These are phyloP conservation scores for Nasonovia ribisnigri DNA, from an alignment of 2,888 invertebrate species.

Conservation along the genomic window DNA sequence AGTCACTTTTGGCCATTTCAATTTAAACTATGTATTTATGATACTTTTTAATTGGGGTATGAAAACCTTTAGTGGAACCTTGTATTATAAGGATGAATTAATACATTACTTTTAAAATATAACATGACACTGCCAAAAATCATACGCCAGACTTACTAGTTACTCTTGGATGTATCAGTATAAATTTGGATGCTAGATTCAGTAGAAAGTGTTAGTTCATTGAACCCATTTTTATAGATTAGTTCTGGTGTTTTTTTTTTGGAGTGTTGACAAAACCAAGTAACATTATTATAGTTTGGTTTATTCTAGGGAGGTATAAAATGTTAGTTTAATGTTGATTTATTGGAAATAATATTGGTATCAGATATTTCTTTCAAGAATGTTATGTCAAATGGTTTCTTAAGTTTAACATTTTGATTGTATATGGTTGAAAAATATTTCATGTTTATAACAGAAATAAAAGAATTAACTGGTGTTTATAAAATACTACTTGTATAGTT, in stretches of 20 bases:
- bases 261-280: not conserved
- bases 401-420: not conserved
- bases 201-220: not conserved
- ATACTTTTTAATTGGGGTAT: not conserved
- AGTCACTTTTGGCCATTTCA: not conserved
- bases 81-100: not conserved
- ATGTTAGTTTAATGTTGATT: not conserved
- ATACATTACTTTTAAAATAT: not conserved
- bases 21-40: not conserved
- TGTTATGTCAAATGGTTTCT: not conserved
- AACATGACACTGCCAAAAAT: not conserved
- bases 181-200: not conserved
- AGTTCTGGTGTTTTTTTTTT: not conserved
- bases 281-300: not conserved
- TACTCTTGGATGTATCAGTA: not conserved
- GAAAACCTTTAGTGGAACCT: not conserved
- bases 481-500: not conserved
- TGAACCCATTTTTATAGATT: not conserved
- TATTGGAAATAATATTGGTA: not conserved
- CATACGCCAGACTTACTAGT: not conserved
- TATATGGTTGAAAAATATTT: not conserved
- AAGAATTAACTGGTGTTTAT: not conserved
- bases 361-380: not conserved
- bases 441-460: not conserved
- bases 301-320: not conserved